Evolutionary conservation across 1,140 invertebrate genomes (phyloP), one percentile per base, ranked within the genome.

Genomic region (Nephotettix cincticeps): DNA sequence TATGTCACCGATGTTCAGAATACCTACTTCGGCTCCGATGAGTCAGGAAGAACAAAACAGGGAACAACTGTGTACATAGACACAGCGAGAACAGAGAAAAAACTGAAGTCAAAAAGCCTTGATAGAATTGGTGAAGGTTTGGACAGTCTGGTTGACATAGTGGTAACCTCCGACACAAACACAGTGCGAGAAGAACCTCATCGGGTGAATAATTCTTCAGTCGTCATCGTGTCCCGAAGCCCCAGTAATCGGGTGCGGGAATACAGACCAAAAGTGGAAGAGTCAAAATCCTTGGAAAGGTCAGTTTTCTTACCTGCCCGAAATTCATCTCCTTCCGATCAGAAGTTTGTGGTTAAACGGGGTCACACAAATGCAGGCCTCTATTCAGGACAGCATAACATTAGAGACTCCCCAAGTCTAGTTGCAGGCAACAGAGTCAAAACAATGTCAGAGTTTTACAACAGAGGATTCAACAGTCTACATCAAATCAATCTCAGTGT

Each of bases 51-150:
- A 0, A 54, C 61, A 30, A 68, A 32, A 32, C 72, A 70, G 21
- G 71, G 75, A 29, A 75, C 75, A 11, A 75, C 67, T 29, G 71
- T 75, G 6, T 75, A 73, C 61, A 73, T 75, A 4, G 72, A 75
- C 29, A 56, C 64, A 54, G 47, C 72, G n/a, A 67, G 72, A 72
- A 77, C 6, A 75, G 74, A 25, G 61, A 83, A n/a, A 85, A 84
- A 81, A 83, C 83, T 74, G 21, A 82, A 90, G 61, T 90, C 89
- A 0, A 93, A 93, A 80, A 93, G 90, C 69, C 79, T 93, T 30
- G 91, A 93, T 71, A 85, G 90, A 63, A 89, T 93, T 3, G 90
- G 91, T 74, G 90, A 92, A 74, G 89, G 89, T 11, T 77, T 91
- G 0, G 89, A 92, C 71, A 86, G 89, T 0, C 86, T 91, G 83